Evolutionary conservation across 2,888 invertebrate species (phyloP).

Genomic region (Drosophila testacea): DNA sequence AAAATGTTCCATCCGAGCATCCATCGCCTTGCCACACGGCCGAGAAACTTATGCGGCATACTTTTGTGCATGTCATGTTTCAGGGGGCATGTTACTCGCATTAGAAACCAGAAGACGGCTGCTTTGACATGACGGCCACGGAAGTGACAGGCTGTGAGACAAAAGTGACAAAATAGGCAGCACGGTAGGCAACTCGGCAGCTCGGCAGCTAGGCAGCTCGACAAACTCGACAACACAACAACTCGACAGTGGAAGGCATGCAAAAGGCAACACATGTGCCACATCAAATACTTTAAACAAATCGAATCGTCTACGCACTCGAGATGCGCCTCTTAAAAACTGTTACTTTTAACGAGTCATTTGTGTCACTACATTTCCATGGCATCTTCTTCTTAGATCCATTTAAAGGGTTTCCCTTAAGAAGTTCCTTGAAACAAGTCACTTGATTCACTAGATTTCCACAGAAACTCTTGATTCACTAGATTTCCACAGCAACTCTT

Average conservation of each 20-base stretch:
- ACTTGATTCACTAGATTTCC: not conserved
- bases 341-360: conserved; percentile 14
- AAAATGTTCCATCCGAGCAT: conserved; percentile 58
- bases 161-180: conserved; percentile 62
- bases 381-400: not conserved
- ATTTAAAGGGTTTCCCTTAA: not conserved
- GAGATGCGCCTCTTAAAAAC: conserved; percentile 19
- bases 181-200: not conserved
- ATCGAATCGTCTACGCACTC: conserved; percentile 44
- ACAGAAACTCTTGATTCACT: too few species aligned
- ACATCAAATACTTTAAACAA: conserved; percentile 71
- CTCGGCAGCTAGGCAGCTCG: not conserved
- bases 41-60: conserved; percentile 61
- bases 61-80: conserved; percentile 52
- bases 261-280: conserved; percentile 61
- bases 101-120: conserved; percentile 66
- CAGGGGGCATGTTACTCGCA: conserved; percentile 35
- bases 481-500: too few species aligned
- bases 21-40: conserved; percentile 17
- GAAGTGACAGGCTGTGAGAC: conserved; percentile 62
- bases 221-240: conserved; percentile 2
- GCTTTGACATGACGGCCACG: conserved; percentile 62
- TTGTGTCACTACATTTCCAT: not conserved
- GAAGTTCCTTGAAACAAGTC: not conserved
- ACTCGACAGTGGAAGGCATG: conserved; percentile 23